Base-by-base conservation (phyloP, 2,888 invertebrate genomes). In the Galeopsomyia nigrocyanea region DNA sequence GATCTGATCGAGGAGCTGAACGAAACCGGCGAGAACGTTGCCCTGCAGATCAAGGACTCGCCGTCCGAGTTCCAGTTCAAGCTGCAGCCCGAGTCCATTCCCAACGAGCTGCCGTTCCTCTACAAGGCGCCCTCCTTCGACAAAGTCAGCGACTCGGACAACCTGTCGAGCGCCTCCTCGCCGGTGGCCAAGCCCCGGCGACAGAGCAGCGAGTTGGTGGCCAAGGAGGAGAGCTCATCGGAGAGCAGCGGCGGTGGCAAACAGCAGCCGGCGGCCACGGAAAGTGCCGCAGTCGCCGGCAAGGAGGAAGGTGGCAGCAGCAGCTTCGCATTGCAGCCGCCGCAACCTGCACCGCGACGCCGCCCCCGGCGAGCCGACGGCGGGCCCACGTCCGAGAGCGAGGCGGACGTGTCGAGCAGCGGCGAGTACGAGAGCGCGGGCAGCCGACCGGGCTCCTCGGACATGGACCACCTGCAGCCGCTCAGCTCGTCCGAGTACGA, bases 401-500 rank as follows among this genome's bases (percentile, higher is more conserved):
- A 95, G 80, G 89, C 93, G 26, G 95, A 96, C 84, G 89, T 91
- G 3, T 95, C 95, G 0, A 95, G 95, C 87, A 95, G 95, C 16
- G 95, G 95, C 82, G 95, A 95, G 82, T 92, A 93, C 81, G 92
- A 91, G 19, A 91, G 91, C 77, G 88, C 88, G 9, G 89, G 88
- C 68, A 93, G 94, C 81, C 90, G 96, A 79, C 96, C 96, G 0
- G 90, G 94, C 73, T 96, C 96, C 3, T 95, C 96, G 0, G 96
- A 96, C 85, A 88, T 95, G 3, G 96, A 96, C 80, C 93, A 92
- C n/a, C 87, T 95, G 80, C 85, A 89, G 46, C 87, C 87, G 3
- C 84, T 90, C 73, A 93, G 93, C 61, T 92, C 92, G 3, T 95
- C 95, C 5, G 95, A 96, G 80, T 96, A 96, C 84, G 96, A 96